These are phyloP conservation scores for Hiodon alosoides DNA, from an alignment of 2,113 vertebrate species.

Conservation along the genomic window DNA sequence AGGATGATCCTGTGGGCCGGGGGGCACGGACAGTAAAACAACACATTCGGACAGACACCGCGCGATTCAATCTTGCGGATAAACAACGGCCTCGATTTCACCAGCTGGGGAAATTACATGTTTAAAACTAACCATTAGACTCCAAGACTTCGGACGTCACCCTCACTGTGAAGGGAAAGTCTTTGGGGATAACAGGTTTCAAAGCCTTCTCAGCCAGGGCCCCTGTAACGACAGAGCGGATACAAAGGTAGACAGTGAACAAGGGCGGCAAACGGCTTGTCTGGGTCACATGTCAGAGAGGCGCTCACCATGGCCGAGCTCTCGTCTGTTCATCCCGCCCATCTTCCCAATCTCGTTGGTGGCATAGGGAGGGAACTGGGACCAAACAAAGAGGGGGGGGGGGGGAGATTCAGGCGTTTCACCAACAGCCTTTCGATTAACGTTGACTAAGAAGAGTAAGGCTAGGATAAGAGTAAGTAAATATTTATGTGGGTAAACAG, in stretches of 20 bases:
- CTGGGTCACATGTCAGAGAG: background rate
- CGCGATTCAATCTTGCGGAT: background rate
- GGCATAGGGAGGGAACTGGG: constrained; percentile 93
- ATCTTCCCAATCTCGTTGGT: constrained; percentile 92
- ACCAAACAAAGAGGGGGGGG: constrained; percentile 19
- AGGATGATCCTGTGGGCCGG: constrained; percentile 78
- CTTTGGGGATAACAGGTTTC: constrained; percentile 82
- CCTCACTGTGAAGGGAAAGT: constrained; percentile 93
- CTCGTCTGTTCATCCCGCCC: constrained; percentile 80
- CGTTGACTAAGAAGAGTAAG: no score
- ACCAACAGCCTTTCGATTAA: no score
- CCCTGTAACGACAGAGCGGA: constrained; percentile 57
- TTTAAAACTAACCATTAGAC: constrained; percentile 78
- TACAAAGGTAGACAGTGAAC: constrained; percentile 14
- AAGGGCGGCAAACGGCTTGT: background rate
- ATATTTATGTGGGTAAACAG: no score
- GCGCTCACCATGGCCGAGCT: constrained; percentile 88
- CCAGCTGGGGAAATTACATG: background rate
- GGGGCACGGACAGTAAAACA: background rate
- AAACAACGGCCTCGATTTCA: background rate
- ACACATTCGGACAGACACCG: constrained; percentile 1
- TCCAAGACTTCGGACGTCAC: constrained; percentile 94
- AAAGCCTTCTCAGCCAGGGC: constrained; percentile 89
- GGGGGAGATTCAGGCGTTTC: no score
- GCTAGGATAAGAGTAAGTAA: no score